Evolutionary conservation across 2,113 vertebrate species (phyloP).

Genomic region (Zootoca vivipara): DNA sequence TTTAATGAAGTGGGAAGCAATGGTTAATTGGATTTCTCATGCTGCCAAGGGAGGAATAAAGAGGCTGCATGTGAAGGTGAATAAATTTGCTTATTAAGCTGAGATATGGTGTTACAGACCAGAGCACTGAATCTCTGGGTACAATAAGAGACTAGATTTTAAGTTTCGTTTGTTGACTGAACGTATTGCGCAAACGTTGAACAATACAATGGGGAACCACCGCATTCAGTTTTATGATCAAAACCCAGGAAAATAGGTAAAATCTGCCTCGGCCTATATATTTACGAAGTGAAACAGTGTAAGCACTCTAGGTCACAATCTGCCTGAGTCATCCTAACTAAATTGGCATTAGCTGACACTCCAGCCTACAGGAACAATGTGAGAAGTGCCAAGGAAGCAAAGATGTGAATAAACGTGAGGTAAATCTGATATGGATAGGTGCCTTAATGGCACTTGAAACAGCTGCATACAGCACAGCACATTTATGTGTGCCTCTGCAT

Average conservation of each 20-base stretch:
- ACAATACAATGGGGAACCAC: not conserved
- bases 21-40: not conserved
- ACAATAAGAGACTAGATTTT: not conserved
- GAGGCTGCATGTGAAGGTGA: not conserved
- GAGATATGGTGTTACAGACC: not conserved
- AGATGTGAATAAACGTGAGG: not conserved
- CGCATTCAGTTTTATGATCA: not conserved
- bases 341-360: constrained; percentile 15
- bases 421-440: not conserved
- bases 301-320: not conserved
- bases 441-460: not conserved
- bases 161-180: not conserved
- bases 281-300: not conserved
- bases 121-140: not conserved
- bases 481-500: not conserved
- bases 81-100: not conserved
- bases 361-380: not conserved
- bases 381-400: constrained; percentile 20
- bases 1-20: not conserved
- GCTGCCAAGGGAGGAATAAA: not conserved
- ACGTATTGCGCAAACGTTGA: not conserved
- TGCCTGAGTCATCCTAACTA: not conserved
- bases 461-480: not conserved
- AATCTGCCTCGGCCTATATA: not conserved
- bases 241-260: not conserved